Evolutionary conservation across 2,797 vertebrate species (phyloP).

Genomic region (Sphenodon punctatus): DNA sequence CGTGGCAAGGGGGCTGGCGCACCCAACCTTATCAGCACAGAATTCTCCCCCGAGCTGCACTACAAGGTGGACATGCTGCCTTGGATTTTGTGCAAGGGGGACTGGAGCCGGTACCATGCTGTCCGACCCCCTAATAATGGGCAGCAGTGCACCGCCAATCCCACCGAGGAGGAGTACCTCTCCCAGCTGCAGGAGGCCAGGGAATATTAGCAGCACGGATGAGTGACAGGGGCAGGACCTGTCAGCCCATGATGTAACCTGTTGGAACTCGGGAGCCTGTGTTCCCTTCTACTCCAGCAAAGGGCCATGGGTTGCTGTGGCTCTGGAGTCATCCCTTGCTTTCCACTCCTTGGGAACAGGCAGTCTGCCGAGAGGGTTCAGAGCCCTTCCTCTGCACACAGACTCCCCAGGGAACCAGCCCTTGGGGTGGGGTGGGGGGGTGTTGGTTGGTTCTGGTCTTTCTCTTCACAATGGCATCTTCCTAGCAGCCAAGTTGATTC

Average conservation of each 20-base stretch:
- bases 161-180: conserved; percentile 86
- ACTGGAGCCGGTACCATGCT: conserved; percentile 93
- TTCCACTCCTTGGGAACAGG: not conserved
- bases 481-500: not conserved
- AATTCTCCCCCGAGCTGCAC: conserved; percentile 94
- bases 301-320: not conserved
- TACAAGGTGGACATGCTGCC: conserved; percentile 93
- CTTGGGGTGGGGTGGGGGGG: accelerated
- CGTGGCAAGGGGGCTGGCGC: conserved; percentile 89
- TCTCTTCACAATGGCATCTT: not conserved
- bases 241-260: not conserved
- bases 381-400: not conserved
- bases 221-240: not conserved
- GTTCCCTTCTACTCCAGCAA: not conserved
- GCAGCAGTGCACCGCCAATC: conserved; percentile 83
- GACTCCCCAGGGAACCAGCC: not conserved
- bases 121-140: conserved; percentile 92
- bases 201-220: conserved; percentile 80
- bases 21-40: conserved; percentile 91
- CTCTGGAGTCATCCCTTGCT: not conserved
- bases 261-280: not conserved
- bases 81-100: conserved; percentile 95
- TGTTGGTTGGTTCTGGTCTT: not conserved
- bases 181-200: conserved; percentile 91
- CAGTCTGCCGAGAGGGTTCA: not conserved